Conservation (phyloP, 2,888 invertebrate genomes). For the Criorhina ranunculi region DNA sequence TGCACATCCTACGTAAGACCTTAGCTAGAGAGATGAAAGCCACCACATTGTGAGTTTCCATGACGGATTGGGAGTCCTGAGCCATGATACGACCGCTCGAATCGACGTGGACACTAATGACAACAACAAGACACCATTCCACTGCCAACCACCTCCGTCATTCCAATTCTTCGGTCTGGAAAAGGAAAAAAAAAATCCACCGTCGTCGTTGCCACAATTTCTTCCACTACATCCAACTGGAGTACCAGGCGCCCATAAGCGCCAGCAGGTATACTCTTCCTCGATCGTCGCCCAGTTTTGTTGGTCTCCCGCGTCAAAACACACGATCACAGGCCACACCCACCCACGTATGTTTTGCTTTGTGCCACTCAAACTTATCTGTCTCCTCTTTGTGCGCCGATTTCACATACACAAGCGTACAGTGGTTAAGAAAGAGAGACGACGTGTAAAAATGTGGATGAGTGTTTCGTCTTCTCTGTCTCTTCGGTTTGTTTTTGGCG, state of each 20-base stretch:
- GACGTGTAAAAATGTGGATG: background rate
- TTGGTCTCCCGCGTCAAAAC: background rate
- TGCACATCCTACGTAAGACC: no score
- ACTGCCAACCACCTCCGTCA: no score
- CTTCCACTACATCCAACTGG: conserved; percentile 31
- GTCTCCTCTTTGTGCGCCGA: background rate
- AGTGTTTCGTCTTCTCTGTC: background rate
- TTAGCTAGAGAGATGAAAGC: no score
- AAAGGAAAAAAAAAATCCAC: no score
- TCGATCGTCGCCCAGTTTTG: background rate
- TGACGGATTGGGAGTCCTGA: no score
- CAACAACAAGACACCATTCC: no score
- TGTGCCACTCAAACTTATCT: background rate
- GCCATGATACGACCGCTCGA: no score
- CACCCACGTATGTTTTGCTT: background rate
- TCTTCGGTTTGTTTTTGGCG: background rate
- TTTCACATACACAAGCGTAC: no score
- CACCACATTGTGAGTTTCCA: no score
- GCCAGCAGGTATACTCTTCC: background rate
- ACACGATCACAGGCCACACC: background rate
- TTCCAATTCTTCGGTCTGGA: background rate
- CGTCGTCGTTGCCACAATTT: conserved; percentile 11
- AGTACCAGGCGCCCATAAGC: conserved; percentile 12
- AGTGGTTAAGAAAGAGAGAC: background rate
- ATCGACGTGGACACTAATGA: no score